A percentile compares a stretch with the other conserved stretches of the same genome.
Conservation (phyloP, 2,797 vertebrate species). For the Enteromius paludinosus region DNA sequence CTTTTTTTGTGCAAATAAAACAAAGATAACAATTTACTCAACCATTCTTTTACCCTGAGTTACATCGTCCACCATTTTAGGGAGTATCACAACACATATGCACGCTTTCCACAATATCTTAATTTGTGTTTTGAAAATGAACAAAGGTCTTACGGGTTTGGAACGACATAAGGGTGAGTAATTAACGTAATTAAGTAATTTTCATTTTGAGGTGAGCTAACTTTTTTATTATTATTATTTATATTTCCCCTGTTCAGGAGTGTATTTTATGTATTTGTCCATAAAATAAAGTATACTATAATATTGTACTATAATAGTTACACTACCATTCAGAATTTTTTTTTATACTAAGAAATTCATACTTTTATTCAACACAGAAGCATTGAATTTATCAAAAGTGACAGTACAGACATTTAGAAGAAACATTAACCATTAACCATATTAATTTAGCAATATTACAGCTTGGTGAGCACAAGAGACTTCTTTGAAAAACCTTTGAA, state of each 20-base stretch:
- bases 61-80: no score
- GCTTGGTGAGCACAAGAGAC: not conserved
- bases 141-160: no score
- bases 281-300: not conserved
- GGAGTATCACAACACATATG: no score
- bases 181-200: no score
- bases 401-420: not conserved
- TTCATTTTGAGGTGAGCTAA: no score
- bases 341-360: not conserved
- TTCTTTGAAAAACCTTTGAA: not conserved
- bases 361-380: not conserved
- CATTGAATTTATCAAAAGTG: not conserved
- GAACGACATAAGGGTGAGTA: no score
- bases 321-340: not conserved
- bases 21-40: no score
- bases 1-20: no score
- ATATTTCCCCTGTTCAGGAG: not conserved
- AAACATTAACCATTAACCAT: no score
- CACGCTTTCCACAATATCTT: no score
- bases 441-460: not conserved
- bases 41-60: no score
- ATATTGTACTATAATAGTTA: not conserved
- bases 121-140: no score
- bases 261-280: not conserved
- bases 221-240: not conserved